These are phyloP conservation scores for Hedychridium roseum DNA, from an alignment of 2,888 invertebrate genomes.

Conservation along the genomic window DNA sequence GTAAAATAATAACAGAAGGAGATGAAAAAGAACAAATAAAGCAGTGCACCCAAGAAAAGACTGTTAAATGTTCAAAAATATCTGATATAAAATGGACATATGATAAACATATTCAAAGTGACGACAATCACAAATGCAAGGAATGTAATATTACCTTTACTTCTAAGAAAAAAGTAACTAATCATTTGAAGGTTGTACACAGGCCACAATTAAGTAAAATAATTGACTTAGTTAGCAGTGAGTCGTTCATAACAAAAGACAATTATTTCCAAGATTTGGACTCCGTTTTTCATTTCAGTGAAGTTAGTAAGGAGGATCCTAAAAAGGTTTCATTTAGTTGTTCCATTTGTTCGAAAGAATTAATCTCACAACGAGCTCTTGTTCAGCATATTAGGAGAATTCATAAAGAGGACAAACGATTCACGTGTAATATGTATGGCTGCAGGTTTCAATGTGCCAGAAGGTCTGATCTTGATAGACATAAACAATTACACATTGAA, in stretches of 20 bases:
- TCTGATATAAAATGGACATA: conserved; percentile 56
- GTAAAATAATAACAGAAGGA: conserved; percentile 42
- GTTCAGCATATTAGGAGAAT: conserved; percentile 53
- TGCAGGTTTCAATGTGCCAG: conserved; percentile 53
- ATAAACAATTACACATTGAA: conserved; percentile 53
- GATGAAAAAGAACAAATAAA: conserved; percentile 48
- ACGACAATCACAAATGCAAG: conserved; percentile 56
- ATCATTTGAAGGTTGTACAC: conserved; percentile 40
- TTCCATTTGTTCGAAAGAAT: conserved; percentile 51
- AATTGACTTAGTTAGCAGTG: conserved; percentile 31
- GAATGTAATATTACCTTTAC: conserved; percentile 55
- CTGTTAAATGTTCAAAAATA: conserved; percentile 53
- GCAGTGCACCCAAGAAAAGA: conserved; percentile 50
- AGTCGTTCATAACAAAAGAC: conserved; percentile 39
- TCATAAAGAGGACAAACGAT: conserved; percentile 51
- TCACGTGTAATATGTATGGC: conserved; percentile 48
- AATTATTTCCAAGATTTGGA: conserved; percentile 44
- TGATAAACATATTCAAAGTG: conserved; percentile 53
- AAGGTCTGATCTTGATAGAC: conserved; percentile 53
- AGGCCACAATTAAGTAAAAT: conserved; percentile 25
- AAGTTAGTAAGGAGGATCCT: conserved; percentile 42
- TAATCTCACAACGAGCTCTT: conserved; percentile 52
- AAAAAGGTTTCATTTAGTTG: conserved; percentile 47
- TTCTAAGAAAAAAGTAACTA: conserved; percentile 47
- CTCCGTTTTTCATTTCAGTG: conserved; percentile 39